A percentile compares a stretch with the other conserved stretches of the same genome.
phyloP scores from a whole-genome alignment of 23 tunicate species.

The Diplosoma virens region DNA sequence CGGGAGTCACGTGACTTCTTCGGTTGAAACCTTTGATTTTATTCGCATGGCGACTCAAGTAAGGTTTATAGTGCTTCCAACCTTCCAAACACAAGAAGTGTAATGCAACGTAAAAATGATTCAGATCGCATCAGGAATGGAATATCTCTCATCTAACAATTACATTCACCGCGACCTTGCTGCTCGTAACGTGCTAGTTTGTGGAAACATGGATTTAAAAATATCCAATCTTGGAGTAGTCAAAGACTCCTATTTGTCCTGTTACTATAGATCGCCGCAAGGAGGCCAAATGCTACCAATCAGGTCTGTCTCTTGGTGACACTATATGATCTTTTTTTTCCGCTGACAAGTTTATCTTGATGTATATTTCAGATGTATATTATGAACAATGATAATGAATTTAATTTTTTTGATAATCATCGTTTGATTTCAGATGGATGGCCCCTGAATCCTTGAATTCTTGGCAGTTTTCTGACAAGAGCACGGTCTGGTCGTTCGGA shows the following conservation, averaged over 20 bases:
- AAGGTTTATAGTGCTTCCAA: background rate
- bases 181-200: slow-evolving; percentile 82
- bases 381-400: background rate
- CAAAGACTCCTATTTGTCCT: slow-evolving; percentile 74
- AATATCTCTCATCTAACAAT: slow-evolving; percentile 71
- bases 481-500: slow-evolving; percentile 90
- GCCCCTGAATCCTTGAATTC: slow-evolving; percentile 74
- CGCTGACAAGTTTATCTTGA: background rate
- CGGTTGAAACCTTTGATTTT: slow-evolving; percentile 58
- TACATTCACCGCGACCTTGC: slow-evolving; percentile 92
- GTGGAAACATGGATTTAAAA: slow-evolving; percentile 69
- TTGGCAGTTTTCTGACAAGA: slow-evolving; percentile 77
- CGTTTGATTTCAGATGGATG: slow-evolving; percentile 77
- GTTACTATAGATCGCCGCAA: slow-evolving; percentile 91
- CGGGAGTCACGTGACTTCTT: slow-evolving; percentile 61
- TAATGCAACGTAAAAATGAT: background rate
- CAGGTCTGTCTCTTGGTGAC: slow-evolving; percentile 35
- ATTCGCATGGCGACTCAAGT: slow-evolving; percentile 84
- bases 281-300: slow-evolving; percentile 96
- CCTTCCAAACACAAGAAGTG: background rate
- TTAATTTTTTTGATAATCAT: background rate
- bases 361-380: background rate
- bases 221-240: slow-evolving; percentile 87
- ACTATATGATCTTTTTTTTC: background rate
- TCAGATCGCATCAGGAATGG: slow-evolving; percentile 87